Evolutionary conservation across 2,113 vertebrate species (phyloP).

Genomic region (Pterocles burchelli): DNA sequence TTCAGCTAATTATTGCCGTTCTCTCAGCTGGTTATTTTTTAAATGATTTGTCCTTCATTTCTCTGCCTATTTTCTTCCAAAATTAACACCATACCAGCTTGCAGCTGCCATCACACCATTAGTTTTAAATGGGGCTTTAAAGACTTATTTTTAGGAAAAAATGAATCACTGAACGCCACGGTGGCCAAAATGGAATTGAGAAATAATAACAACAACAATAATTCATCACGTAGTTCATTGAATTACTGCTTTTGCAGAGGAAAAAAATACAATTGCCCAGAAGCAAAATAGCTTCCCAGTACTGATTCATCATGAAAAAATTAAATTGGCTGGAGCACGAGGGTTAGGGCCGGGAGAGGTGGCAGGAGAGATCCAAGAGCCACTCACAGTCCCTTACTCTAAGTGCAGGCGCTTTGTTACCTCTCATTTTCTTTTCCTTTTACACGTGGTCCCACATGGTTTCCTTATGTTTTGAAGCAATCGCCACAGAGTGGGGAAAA

Average conservation of each 20-base stretch:
- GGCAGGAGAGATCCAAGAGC: background rate
- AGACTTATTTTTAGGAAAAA: constrained; percentile 46
- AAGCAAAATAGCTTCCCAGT: constrained; percentile 35
- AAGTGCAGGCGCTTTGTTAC: background rate
- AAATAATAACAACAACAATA: constrained; percentile 13
- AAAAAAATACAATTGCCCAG: constrained; percentile 32
- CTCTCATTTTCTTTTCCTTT: constrained; percentile 40
- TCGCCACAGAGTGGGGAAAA: background rate
- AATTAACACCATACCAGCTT: constrained; percentile 29
- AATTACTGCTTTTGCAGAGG: constrained; percentile 11
- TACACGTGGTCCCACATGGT: background rate
- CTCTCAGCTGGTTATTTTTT: constrained; percentile 23
- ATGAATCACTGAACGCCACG: background rate
- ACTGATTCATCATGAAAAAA: constrained; percentile 43
- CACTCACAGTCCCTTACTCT: background rate
- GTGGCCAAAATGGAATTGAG: constrained; percentile 23
- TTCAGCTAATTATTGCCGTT: constrained; percentile 6
- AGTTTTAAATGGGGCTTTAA: constrained; percentile 27
- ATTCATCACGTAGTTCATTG: background rate
- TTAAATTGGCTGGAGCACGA: background rate
- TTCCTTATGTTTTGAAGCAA: constrained; percentile 29
- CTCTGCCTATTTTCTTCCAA: background rate
- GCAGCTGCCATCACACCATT: constrained; percentile 34
- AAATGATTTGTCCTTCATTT: background rate
- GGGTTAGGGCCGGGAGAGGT: background rate